Base-by-base conservation (phyloP, 2,113 vertebrate genomes). In the Hydropotes inermis region DNA sequence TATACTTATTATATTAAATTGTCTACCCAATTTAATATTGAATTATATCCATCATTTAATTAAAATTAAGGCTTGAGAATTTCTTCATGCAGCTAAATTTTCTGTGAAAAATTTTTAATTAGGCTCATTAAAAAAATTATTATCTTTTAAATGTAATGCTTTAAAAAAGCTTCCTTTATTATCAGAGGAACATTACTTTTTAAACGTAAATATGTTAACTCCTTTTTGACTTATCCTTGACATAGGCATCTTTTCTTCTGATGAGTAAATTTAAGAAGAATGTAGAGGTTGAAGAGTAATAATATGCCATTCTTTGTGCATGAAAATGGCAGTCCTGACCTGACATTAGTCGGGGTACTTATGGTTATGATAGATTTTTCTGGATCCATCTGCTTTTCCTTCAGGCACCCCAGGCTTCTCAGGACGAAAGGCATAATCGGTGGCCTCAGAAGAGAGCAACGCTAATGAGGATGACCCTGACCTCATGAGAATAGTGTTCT, bases 401-500 rank as follows among this genome's bases (percentile, higher is more conserved):
- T 93, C 76, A 87, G 87, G 70, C 94, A 87, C 61, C 43, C 58
- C 54, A 54, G 87, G 91, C n/a, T 95, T 84, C 55, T 90, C 43
- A 84, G 89, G 74, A 96, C 5, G 33, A 83, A 90, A 95, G 64
- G 43, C 8, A 1, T 96, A 36, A 95, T 95, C 30, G 1, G 76
- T 3, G 47, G 54, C 81, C 94, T 96, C 74, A 85, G 88, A 96
- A 89, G 74, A 96, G 84, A 97, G 78, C 61, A 43, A 89, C 39
- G 0, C 81, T 98, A 98, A 98, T 97, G 97, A 97, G 97, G 87
- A 57, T 90, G 92, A 97, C 95, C 96, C 92, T 96, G 95, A 97
- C 90, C 97, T 76, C 64, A 6, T 2, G 64, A 85, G 84, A 96
- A 87, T 25, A 85, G 94, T 74, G n/a, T 33, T 87, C 81, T 96